Evolutionary conservation across 2,113 vertebrate species (phyloP), one percentile per base, ranked within the genome.

Genomic region (Lophura nycthemera): DNA sequence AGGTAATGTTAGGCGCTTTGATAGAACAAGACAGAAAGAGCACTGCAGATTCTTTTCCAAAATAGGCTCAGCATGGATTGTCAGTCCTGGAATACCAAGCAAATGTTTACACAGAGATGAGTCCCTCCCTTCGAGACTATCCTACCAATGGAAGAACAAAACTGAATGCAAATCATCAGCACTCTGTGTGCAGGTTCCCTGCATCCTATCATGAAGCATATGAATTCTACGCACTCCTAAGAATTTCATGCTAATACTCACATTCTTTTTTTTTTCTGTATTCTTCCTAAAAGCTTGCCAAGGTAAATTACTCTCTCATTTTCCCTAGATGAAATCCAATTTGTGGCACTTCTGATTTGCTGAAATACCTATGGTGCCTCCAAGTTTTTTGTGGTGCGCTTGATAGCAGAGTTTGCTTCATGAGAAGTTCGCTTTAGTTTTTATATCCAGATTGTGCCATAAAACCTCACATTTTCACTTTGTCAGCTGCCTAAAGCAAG

Each of bases 391-490:
- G 56, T 22, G 13, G 29, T 63, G 52, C 13, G 4, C 13, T 61
- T 89, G 61, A 81, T 77, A 88, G 43, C 36, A 59, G 40, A 13
- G 2, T 69, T 71, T 50, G 1, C 27, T 80, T 90, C 67, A 0
- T 36, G 21, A 77, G 12, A 42, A 60, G 64, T 83, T 93, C 4
- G 1, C 10, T 47, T 85, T 11, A 15, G 20, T 30, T 57, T 83
- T 74, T 56, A 13, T n/a, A 70, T 36, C 61, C 67, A 79, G 59
- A 12, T 85, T 71, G 30, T 76, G 74, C 27, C 6, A 12, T 90
- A 83, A 96, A 97, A 90, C 88, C 57, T 89, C 56, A 71, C 78
- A 72, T 95, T 97, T 96, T 94, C 92, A 65, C 45, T 83, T 64
- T 88, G 77, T 92, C 88, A 91, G 67, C 70, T 91, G 76, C 77